A percentile compares a stretch with the other conserved stretches of the same genome.
Conservation (phyloP, 2,113 vertebrate species). For the Reinhardtius hippoglossoides region DNA sequence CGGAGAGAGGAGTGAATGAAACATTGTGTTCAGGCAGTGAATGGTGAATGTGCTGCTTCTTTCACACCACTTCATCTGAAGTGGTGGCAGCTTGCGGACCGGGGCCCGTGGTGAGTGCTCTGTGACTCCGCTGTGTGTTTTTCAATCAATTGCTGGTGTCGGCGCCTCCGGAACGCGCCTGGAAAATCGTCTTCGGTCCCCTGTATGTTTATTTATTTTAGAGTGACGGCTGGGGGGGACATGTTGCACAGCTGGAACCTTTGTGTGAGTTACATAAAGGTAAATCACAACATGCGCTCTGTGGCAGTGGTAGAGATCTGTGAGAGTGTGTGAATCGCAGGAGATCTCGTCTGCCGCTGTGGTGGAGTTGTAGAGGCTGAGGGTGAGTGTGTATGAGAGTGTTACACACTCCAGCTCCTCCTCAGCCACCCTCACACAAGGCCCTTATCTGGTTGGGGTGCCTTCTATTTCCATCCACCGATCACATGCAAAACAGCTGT, state of each 20-base stretch:
- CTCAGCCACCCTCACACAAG: conserved; percentile 50
- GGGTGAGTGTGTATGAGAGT: conserved; percentile 8
- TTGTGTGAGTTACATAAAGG: background rate
- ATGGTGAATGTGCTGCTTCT: conserved; percentile 77
- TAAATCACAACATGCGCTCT: background rate
- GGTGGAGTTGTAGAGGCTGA: conserved; percentile 5
- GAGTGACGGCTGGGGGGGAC: background rate
- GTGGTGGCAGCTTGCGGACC: conserved; percentile 73
- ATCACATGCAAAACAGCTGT: conserved; percentile 88
- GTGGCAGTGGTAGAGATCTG: background rate
- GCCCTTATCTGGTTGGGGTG: conserved; percentile 69
- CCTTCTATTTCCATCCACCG: conserved; percentile 79
- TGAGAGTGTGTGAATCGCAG: conserved; percentile 14
- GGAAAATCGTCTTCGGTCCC: conserved; percentile 13
- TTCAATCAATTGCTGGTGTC: conserved; percentile 33
- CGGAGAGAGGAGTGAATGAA: conserved; percentile 68
- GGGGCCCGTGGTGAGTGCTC: conserved; percentile 32
- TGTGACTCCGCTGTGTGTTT: conserved; percentile 46
- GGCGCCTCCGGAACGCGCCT: conserved; percentile 30
- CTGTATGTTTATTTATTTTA: conserved; percentile 31
- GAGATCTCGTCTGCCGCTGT: background rate
- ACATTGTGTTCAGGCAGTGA: conserved; percentile 73
- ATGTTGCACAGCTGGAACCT: background rate
- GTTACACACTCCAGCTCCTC: conserved; percentile 12
- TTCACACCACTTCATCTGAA: conserved; percentile 78